Evolutionary conservation across 2,113 vertebrate genomes (phyloP), one percentile per base, ranked within the genome.

Genomic region (Platysternon megacephalum): DNA sequence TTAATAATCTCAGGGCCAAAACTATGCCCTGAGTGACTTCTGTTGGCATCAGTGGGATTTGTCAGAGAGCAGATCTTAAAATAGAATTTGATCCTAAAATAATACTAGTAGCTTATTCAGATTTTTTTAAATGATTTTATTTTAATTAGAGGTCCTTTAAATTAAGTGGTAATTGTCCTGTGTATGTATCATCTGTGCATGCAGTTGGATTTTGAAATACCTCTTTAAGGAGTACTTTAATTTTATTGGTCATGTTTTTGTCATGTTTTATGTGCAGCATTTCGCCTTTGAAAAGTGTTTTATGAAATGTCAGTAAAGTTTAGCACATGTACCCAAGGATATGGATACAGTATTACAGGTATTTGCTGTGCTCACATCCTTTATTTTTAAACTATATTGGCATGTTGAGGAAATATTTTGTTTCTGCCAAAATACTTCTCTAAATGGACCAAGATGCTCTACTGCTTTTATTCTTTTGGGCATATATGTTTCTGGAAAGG

Each of bases 311-410:
- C 44, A 44, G 7, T 35, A 35, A 78, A 65, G 17, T 52, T 6
- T 79, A 39, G 32, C 9, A 46, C 26, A 7, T 48, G 16, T 28
- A 49, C 48, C 9, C 51, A 80, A 53, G 84, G 11, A 52, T 1
- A 35, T 93, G 91, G 79, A 94, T 91, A 53, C 52, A 53, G 19
- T 22, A 81, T 94, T 94, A 80, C 94, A 96, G 87, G 92, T 42
- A 44, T 16, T 39, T 42, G 5, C 14, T 28, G 39, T 39, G 26
- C 61, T 42, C 42, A 42, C 22, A 74, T 22, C 24, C 68, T 78
- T 28, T 78, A 44, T 44, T 46, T 46, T 28, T 72, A 39, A 72
- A 39, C 19, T 11, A 39, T 72, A 39, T 72, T 39, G 65, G 74
- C 6, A 46, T 78, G 11, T 13, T 78, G 26, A 46, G 42, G 22